These are phyloP conservation scores for Pollicipes pollicipes DNA, from an alignment of 1,140 invertebrate genomes.

Conservation along the genomic window DNA sequence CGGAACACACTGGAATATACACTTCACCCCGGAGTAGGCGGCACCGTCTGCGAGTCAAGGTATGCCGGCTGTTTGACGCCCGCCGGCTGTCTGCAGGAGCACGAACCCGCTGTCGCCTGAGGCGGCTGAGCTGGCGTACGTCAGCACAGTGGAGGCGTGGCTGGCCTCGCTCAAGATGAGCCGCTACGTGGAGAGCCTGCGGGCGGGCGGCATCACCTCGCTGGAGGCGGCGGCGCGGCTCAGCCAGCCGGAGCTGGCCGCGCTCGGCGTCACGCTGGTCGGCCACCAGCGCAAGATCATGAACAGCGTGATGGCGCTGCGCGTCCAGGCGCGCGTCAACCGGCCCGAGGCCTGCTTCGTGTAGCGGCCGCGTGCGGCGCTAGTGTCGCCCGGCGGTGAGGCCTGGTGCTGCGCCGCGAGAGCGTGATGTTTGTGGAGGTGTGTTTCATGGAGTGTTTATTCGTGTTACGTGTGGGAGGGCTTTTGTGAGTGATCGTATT, in stretches of 20 bases:
- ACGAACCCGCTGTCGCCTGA: constrained; percentile 51
- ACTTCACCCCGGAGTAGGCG: too few species aligned
- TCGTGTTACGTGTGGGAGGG: too few species aligned
- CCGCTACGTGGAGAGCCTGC: constrained; percentile 85
- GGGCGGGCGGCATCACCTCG: constrained; percentile 59
- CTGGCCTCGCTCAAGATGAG: constrained; percentile 90
- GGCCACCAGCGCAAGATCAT: constrained; percentile 97
- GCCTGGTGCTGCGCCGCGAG: too few species aligned
- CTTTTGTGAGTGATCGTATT: too few species aligned
- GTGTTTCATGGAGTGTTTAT: too few species aligned
- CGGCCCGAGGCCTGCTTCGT: constrained; percentile 80
- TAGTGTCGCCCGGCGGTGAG: too few species aligned
- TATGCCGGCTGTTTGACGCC: too few species aligned
- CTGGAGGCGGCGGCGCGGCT: constrained; percentile 70
- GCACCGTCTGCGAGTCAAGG: too few species aligned
- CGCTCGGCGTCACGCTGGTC: constrained; percentile 82
- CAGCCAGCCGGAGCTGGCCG: constrained; percentile 74
- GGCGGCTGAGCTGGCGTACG: constrained; percentile 69
- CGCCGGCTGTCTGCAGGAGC: too few species aligned
- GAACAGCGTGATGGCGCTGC: constrained; percentile 79
- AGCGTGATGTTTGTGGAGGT: too few species aligned
- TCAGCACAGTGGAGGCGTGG: constrained; percentile 85
- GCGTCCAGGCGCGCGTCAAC: constrained; percentile 69
- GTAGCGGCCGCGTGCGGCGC: too few species aligned
- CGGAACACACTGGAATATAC: too few species aligned